Percentiles rank a stretch among this genome's conserved stretches.
Evolutionary conservation across 2,797 vertebrate species (phyloP).

Genomic region (Avahi laniger): DNA sequence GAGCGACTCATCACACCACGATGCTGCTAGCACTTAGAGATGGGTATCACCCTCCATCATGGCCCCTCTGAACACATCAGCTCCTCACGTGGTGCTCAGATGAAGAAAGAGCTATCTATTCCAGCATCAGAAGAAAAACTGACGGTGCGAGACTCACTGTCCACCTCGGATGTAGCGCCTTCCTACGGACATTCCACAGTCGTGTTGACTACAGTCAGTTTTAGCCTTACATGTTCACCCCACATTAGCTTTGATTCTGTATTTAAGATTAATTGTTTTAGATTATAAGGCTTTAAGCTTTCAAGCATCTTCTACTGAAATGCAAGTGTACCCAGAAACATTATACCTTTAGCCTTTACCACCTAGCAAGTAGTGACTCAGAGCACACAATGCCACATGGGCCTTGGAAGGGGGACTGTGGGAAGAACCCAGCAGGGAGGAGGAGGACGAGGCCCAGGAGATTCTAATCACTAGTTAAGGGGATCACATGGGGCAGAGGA

Average conservation of each 20-base stretch:
- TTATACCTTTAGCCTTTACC: background rate
- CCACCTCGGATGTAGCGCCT: background rate
- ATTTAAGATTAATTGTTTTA: background rate
- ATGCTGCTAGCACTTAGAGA: background rate
- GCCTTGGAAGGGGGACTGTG: background rate
- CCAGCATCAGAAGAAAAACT: background rate
- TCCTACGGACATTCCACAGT: too few relatives aligned
- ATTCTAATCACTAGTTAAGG: background rate
- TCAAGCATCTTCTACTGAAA: background rate
- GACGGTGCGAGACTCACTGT: background rate
- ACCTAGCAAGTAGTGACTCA: too few relatives aligned
- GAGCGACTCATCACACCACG: background rate
- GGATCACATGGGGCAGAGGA: background rate
- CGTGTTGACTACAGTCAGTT: rapidly evolving
- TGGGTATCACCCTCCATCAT: rapidly evolving
- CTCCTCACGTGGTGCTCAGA: background rate
- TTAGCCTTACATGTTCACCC: background rate
- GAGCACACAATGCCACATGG: background rate
- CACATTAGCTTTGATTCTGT: background rate
- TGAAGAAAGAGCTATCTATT: background rate
- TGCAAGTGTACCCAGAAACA: background rate
- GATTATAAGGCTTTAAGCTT: background rate
- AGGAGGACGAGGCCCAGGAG: too few relatives aligned
- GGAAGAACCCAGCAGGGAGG: background rate
- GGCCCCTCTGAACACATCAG: background rate